Evolutionary conservation across 2,888 invertebrate genomes (phyloP).

Genomic region (Physocephala rufipes): DNA sequence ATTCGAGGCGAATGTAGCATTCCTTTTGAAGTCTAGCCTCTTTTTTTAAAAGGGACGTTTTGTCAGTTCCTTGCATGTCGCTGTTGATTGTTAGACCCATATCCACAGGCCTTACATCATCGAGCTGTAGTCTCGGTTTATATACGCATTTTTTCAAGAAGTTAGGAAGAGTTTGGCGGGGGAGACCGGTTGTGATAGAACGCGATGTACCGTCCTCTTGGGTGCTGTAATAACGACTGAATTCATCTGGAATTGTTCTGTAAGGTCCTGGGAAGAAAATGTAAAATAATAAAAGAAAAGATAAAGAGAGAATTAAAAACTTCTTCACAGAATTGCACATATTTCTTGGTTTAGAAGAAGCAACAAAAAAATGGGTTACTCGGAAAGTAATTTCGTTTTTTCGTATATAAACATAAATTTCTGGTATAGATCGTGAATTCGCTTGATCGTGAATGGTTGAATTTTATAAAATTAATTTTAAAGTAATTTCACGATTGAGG

Average conservation of each 20-base stretch:
- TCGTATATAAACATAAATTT: no score
- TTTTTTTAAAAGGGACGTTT: background rate
- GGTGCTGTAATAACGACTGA: conserved; percentile 31
- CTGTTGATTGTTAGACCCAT: background rate
- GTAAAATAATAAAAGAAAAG: background rate
- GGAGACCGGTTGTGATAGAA: background rate
- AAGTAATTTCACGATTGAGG: no score
- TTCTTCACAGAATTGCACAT: background rate
- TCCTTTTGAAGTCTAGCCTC: conserved; percentile 31
- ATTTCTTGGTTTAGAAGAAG: background rate
- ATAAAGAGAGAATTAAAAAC: conserved; percentile 9
- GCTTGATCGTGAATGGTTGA: no score
- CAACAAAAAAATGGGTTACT: no score
- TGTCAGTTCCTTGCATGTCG: background rate
- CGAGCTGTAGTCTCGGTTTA: background rate
- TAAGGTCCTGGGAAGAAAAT: conserved; percentile 26
- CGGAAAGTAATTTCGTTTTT: no score
- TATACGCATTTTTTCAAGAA: background rate
- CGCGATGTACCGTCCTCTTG: background rate
- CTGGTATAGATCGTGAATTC: no score
- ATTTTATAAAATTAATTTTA: no score
- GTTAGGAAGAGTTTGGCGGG: conserved; percentile 5
- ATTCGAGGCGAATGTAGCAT: conserved; percentile 35
- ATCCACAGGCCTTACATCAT: background rate
- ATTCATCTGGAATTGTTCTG: conserved; percentile 33